Evolutionary conservation across 2,797 vertebrate species (phyloP).

Genomic region (Podargus strigoides): DNA sequence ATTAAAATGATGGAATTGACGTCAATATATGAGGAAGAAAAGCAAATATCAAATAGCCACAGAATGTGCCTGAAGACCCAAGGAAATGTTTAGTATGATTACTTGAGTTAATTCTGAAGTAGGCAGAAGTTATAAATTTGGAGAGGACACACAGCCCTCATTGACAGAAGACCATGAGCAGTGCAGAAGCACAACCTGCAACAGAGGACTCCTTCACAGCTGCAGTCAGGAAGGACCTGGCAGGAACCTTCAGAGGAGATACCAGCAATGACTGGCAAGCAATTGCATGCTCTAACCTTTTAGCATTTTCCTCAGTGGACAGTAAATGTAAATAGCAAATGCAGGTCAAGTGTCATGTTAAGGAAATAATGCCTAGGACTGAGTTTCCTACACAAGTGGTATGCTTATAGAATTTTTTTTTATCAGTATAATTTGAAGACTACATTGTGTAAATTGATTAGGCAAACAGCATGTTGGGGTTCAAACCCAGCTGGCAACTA

Average conservation of each 20-base stretch:
- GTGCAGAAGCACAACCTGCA: background rate
- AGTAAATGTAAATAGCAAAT: background rate
- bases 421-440: background rate
- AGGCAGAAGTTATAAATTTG: background rate
- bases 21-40: background rate
- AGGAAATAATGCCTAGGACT: background rate
- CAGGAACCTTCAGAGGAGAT: background rate
- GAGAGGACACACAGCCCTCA: background rate
- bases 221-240: background rate
- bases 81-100: background rate
- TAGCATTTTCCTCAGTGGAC: background rate
- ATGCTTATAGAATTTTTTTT: background rate
- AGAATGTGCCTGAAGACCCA: background rate
- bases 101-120: background rate
- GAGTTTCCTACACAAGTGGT: background rate
- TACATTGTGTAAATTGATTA: background rate
- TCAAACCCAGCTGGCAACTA: too few species aligned
- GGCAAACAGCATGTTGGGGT: background rate
- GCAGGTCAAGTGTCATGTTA: background rate
- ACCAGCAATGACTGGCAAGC: background rate
- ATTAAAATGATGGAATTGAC: background rate
- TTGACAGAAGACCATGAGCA: background rate
- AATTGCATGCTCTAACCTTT: background rate
- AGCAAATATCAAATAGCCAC: background rate
- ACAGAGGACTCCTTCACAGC: background rate